Conservation (phyloP, 2,113 vertebrate species). For the Engraulis encrasicolus region DNA sequence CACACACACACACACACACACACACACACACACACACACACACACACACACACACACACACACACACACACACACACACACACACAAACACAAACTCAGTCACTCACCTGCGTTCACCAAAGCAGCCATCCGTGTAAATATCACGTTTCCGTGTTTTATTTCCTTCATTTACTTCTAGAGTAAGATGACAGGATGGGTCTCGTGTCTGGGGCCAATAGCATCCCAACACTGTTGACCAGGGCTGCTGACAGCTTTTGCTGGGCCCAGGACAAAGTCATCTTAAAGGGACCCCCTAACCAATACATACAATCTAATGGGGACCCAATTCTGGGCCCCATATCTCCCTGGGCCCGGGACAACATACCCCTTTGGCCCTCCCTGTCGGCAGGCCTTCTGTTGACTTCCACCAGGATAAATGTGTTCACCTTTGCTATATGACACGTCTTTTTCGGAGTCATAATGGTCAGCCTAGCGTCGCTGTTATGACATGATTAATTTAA, state of each 20-base stretch:
- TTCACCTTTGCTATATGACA: neutral
- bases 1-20: slow-evolving; percentile 3
- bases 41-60: too few species aligned
- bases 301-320: too few species aligned
- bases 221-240: neutral
- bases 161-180: neutral
- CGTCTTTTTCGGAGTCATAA: slow-evolving; percentile 38
- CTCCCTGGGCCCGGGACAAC: too few species aligned
- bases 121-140: neutral
- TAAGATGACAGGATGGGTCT: neutral
- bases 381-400: too few species aligned
- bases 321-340: too few species aligned
- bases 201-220: neutral
- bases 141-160: neutral
- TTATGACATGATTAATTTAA: slow-evolving; percentile 9
- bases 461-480: neutral
- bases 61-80: too few species aligned
- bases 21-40: too few species aligned
- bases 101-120: neutral
- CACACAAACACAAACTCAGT: too few species aligned
- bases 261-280: too few species aligned
- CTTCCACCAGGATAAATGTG: neutral
- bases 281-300: too few species aligned
- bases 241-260: too few species aligned
- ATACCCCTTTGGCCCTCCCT: too few species aligned